Base-by-base conservation (phyloP, 2,888 invertebrate species). In the Asteroscopus sphinx region DNA sequence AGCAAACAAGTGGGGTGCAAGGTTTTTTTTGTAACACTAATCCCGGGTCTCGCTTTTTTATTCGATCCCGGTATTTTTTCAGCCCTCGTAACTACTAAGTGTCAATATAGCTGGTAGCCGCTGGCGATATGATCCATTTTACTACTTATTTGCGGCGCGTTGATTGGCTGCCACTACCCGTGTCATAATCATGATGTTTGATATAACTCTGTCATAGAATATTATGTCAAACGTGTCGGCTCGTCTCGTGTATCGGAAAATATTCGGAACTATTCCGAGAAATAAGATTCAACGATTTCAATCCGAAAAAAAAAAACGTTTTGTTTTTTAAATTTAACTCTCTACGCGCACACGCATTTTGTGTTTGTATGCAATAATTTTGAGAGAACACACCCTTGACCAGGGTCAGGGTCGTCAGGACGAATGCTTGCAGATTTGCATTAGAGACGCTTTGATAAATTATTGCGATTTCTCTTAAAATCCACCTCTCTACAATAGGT, bases 101-200 rank as follows among this genome's bases (percentile, higher is more conserved):
- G 41, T 15, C 46, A 33, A 60, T 71, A 65, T 71, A 60, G 62
- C 35, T 36, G 39, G 39, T 52, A 11, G 55, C 61, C 58, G 42
- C 45, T 12, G 52, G 63, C 68, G 41, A 49, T 63, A 65, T 68
- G 54, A 68, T 71, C 68, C 66, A 66, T 68, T 73, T 65, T 36
- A 45, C 48, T 59, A 70, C 59, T 71, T 73, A 68, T 68, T 65
- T 73, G 68, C 36, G 68, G 58, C 42, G 40, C 54, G 66, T 68
- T 66, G 57, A 73, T 72, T 68, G 73, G 58, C 44, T 63, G 40
- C 30, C 28, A 46, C 17, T 35, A 44, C 11, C 36, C 21, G 39
- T 40, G 37, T 37, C 44, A 48, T 69, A 21, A 67, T 69, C 72
- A 67, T 68, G 36, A 54, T 51, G 36, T 42, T 72, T 13, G 25